A percentile compares a stretch with the other conserved stretches of the same genome.
phyloP scores from a whole-genome alignment of 2,113 vertebrate genomes.

The Phocoena phocoena region DNA sequence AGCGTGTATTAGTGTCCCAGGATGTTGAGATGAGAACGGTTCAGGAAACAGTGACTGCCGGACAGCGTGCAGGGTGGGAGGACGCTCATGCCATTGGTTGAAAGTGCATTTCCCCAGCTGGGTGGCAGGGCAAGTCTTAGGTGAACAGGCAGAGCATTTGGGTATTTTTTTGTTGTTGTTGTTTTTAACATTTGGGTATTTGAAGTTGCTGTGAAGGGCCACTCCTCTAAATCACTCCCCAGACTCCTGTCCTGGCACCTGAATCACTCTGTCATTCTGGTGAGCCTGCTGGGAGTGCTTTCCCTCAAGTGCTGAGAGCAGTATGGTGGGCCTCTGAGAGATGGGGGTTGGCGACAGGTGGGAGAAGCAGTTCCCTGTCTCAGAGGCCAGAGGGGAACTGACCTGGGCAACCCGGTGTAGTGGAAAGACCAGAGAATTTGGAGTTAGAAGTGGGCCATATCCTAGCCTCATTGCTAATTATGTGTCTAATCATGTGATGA shows the following conservation, averaged over 20 bases:
- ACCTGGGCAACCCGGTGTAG: too few relatives aligned
- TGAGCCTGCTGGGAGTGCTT: too few relatives aligned
- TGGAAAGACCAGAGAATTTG: too few relatives aligned
- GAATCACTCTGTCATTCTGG: background rate
- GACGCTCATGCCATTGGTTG: fast-evolving
- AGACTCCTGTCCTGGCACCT: background rate
- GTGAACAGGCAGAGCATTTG: background rate
- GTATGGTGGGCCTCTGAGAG: background rate
- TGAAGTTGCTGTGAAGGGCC: background rate
- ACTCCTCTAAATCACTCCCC: background rate
- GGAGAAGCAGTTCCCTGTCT: background rate
- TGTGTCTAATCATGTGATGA: background rate
- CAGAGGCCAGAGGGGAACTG: background rate
- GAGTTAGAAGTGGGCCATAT: background rate
- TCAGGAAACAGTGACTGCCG: background rate
- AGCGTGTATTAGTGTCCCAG: background rate
- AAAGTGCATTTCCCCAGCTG: background rate
- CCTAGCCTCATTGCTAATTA: background rate
- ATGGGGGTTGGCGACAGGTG: too few relatives aligned
- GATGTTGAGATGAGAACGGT: background rate
- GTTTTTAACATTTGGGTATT: background rate
- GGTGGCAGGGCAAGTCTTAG: too few relatives aligned
- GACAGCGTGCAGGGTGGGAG: background rate
- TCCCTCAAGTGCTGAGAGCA: background rate
- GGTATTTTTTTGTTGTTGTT: too few relatives aligned